Evolutionary conservation across 2,113 vertebrate species (phyloP).

Genomic region (Cervus canadensis): DNA sequence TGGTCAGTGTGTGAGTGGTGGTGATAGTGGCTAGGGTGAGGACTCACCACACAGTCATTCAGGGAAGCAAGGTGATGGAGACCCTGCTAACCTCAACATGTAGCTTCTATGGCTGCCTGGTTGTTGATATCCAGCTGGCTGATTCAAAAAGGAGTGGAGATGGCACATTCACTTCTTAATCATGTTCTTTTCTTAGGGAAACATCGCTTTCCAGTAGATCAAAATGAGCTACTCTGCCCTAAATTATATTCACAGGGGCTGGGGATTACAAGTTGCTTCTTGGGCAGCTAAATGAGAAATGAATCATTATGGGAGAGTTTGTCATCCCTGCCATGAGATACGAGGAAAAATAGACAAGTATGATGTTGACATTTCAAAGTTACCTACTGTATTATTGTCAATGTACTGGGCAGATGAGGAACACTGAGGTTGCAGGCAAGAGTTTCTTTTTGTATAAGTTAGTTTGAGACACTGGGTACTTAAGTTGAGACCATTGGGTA

Average conservation of each 20-base stretch:
- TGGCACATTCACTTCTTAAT: not conserved
- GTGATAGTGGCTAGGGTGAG: not conserved
- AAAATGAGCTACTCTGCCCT: not conserved
- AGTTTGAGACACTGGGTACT: not conserved
- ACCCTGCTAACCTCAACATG: not conserved
- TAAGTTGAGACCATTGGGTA: not conserved
- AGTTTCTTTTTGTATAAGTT: not conserved
- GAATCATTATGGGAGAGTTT: not conserved
- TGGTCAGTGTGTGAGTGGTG: not conserved
- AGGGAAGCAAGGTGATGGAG: not conserved
- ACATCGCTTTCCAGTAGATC: not conserved
- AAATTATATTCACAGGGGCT: not conserved
- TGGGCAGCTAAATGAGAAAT: not conserved
- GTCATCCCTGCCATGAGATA: not conserved
- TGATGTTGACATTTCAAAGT: not conserved
- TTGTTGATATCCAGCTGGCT: not conserved
- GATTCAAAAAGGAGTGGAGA: not conserved
- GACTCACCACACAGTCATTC: not conserved
- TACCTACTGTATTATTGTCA: not conserved
- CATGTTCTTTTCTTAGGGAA: not conserved
- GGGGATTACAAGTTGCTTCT: not conserved
- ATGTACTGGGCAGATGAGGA: not conserved
- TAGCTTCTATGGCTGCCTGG: not conserved
- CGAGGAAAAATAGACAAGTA: not conserved
- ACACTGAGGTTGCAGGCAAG: not conserved